Evolutionary conservation across 2,888 invertebrate species (phyloP), one percentile per base, ranked within the genome.

Genomic region (Melieria omissa): DNA sequence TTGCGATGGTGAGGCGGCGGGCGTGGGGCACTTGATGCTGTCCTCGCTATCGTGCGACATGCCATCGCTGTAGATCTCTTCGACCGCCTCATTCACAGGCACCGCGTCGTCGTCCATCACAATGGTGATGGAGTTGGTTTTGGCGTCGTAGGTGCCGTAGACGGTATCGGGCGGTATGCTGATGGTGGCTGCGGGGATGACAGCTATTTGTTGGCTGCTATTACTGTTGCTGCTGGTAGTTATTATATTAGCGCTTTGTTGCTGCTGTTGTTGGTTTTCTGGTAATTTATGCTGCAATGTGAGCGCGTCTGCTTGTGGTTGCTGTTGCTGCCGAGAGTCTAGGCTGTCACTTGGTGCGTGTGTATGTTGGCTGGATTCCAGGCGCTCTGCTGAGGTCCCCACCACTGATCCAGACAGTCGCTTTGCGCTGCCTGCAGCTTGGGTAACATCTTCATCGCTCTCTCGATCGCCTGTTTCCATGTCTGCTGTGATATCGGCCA

Each of bases 321-420:
- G 66, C 16, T 44, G 49, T 9, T 49, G 65, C 85, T 71, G 65
- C 46, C 69, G 47, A 10, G 45, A 41, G 80, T 88, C 87, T 88
- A 89, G n/a, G 88, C 88, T 80, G 85, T 84, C 60, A 79, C 72
- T 78, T 76, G 74, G 88, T 79, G 91, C 89, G 83, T 75, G 61
- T 70, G 63, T 83, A 85, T 83, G 77, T 83, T 84, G 68, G 93
- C 89, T 79, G 95, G 95, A 86, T 94, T 95, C 95, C 95, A 95
- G 81, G 89, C 92, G 87, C 91, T 93, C 88, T 95, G 95, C 83
- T 93, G 93, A 66, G 92, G 92, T 75, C 95, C 94, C 95, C 95
- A 95, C 95, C 95, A 95, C 81, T 92, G 92, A 83, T 91, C 89
- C 86, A 91, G 89, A 80, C 90, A 86, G 64, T 85, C 85, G 84